Conservation (phyloP, 2,888 invertebrate genomes). For the Celastrina argiolus region DNA sequence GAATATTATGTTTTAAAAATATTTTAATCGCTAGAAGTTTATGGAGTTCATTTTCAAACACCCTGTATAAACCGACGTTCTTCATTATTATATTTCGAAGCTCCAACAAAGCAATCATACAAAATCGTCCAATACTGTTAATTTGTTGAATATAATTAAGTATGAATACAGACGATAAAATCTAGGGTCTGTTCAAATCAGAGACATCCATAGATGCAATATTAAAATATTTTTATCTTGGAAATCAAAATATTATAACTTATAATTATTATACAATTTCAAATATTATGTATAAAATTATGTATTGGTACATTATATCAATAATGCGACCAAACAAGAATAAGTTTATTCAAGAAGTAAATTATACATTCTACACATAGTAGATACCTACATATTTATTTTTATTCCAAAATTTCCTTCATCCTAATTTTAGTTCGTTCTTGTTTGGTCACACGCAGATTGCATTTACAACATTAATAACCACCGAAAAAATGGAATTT, state of each 20-base stretch:
- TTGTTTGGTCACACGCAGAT: not conserved
- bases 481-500: not conserved
- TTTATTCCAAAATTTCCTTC: not conserved
- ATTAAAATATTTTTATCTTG: not conserved
- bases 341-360: not conserved
- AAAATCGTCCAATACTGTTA: conserved; percentile 21
- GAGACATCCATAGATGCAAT: not conserved
- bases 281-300: not conserved
- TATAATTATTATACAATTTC: no score
- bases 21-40: not conserved
- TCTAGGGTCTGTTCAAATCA: conserved; percentile 16
- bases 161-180: not conserved
- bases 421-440: not conserved
- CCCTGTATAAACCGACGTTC: not conserved
- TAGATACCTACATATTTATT: not conserved
- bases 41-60: conserved; percentile 3
- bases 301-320: not conserved
- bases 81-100: conserved; percentile 2
- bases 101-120: conserved; percentile 18
- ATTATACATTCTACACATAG: not conserved
- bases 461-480: not conserved
- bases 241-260: not conserved
- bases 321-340: not conserved
- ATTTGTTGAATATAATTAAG: conserved; percentile 12
- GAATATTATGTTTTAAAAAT: no score